Evolutionary conservation across 2,113 vertebrate species (phyloP).

Genomic region (Daboia siamensis): DNA sequence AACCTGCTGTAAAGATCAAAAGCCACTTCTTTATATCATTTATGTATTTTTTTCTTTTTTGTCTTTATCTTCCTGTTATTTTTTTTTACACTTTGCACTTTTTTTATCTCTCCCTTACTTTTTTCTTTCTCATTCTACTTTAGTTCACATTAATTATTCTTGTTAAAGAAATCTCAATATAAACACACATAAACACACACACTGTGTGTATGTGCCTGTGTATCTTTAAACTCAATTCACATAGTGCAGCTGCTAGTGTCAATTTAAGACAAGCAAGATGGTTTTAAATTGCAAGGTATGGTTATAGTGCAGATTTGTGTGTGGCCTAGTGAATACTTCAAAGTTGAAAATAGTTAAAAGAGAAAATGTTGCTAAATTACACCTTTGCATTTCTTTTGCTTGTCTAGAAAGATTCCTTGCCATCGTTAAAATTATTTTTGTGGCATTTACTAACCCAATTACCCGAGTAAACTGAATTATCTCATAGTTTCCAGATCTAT

Average conservation of each 20-base stretch:
- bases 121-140: background rate
- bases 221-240: background rate
- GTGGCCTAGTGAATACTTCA: background rate
- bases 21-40: background rate
- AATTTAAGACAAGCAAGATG: background rate
- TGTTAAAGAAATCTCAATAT: background rate
- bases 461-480: background rate
- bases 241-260: conserved; percentile 21
- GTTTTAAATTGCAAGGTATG: background rate
- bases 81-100: background rate
- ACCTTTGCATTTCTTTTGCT: background rate
- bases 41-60: background rate
- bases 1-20: background rate
- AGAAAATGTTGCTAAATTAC: background rate
- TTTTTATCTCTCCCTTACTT: background rate
- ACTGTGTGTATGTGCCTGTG: background rate
- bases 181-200: background rate
- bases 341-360: background rate
- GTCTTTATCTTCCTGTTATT: background rate
- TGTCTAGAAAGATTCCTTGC: background rate
- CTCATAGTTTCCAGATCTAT: fast-evolving
- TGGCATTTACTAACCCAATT: background rate
- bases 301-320: background rate
- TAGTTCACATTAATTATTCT: background rate
- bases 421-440: background rate